phyloP scores from a whole-genome alignment of 2,113 vertebrate genomes.

The Macaca fascicularis region T2T-MFA8v1.1 NC_088376.1:104726501-104727000 shows the following conservation, averaged over 20 bases:
- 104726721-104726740: background rate
- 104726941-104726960: background rate
- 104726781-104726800: background rate
- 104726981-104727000: background rate
- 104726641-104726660: background rate
- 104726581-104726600: background rate
- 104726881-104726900: no score
- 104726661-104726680: rapidly evolving
- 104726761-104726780: background rate
- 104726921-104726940: no score
- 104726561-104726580: background rate
- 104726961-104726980: background rate
- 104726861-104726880: background rate
- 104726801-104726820: background rate
- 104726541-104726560: background rate
- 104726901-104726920: background rate
- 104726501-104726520: background rate
- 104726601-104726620: background rate
- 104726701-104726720: background rate
- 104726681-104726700: background rate
- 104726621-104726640: background rate
- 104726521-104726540: background rate
- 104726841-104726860: background rate
- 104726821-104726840: background rate
- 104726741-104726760: background rate